Base-by-base conservation (phyloP, 1,140 invertebrate genomes). In the Trinorchestia longiramus region DNA sequence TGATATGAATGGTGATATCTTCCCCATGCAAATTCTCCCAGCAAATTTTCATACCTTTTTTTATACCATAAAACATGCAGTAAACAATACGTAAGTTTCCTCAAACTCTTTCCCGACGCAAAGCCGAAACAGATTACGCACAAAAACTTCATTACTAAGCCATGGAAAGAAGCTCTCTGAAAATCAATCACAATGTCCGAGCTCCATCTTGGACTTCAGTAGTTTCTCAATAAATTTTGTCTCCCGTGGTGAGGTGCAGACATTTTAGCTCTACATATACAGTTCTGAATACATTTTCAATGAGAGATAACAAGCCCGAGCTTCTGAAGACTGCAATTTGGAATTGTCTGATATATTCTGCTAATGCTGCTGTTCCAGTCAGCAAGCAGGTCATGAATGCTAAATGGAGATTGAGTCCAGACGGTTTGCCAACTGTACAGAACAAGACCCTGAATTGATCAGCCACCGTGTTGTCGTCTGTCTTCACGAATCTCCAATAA, bases 371-470 rank as follows among this genome's bases (percentile, higher is more conserved):
- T 42, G 88, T 41, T 28, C 43, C 6, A 90, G 88, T 90, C 88
- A 90, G 36, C 88, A 90, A 43, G 88, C 88, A 43, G 88, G 88
- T 43, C 88, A 90, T 90, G 88, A 90, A 90, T 90, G 88, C 88
- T 41, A 90, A 90, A 90, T 90, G 88, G 43, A 90, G 88, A 90
- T 90, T 90, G 88, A 90, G 23, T 42, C 36, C 88, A 19, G 88
- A 42, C 88, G 15, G 88, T 90, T 90, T 90, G 88, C 88, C n/a
- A 90, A 28, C 88, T 90, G 43, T 17, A 19, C 88, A 90, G 88
- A 90, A 28, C 43, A 90, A 90, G 43, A 90, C 41, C 62, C 36
- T 77, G 62, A 77, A 77, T 77, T 77, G 11, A 77, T 77, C 62
- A 77, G 62, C 28, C 11, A 36, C 62, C 62, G 11, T 36, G 62